Evolutionary conservation across 2,113 vertebrate genomes (phyloP), one percentile per base, ranked within the genome.

Genomic region (Sinocyclocheilus grahami): DNA sequence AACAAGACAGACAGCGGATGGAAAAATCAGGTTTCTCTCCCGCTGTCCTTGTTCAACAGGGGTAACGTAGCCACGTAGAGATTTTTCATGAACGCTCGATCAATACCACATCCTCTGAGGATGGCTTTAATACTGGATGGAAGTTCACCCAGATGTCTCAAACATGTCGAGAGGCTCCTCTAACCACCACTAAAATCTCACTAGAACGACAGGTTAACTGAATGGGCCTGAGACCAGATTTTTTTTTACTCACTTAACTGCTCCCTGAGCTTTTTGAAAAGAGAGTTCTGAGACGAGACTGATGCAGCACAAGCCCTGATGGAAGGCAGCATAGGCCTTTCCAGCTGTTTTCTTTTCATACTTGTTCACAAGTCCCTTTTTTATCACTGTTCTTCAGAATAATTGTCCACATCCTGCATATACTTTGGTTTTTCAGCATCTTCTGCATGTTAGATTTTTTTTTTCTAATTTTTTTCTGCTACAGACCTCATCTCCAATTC

Each of bases 51-150:
- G 63, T 87, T 86, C 65, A 42, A 86, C 77, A 81, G 65, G 33
- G 22, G 39, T 72, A 75, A 65, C 83, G 81, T 46, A 67, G 82
- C 75, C 83, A 71, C 76, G 27, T 60, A 63, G 63, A 84, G 86
- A 80, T 85, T 84, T 80, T 72, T 75, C 82, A 74, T 84, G 78
- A 72, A 82, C 2, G 76, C 53, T 62, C 85, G 3, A 72, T 86
- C 77, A 74, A 80, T 86, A 60, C 22, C 51, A 53, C 11, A 20
- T 86, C 78, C 78, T 74, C 46, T 12, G 18, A 46, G 62, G 62
- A 63, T 82, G n/a, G 42, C 42, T 71, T 82, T 55, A 82, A 82
- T 71, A 71, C 27, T 69, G 48, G 24, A 53, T 33, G 27, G 12
- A 39, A 33, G 58, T 80, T 63, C 78, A 63, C 58, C 20, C 58